A percentile compares a stretch with the other conserved stretches of the same genome.
These are phyloP conservation scores for Eristalis arbustorum DNA, from an alignment of 2,888 invertebrate genomes.

Conservation along the genomic window DNA sequence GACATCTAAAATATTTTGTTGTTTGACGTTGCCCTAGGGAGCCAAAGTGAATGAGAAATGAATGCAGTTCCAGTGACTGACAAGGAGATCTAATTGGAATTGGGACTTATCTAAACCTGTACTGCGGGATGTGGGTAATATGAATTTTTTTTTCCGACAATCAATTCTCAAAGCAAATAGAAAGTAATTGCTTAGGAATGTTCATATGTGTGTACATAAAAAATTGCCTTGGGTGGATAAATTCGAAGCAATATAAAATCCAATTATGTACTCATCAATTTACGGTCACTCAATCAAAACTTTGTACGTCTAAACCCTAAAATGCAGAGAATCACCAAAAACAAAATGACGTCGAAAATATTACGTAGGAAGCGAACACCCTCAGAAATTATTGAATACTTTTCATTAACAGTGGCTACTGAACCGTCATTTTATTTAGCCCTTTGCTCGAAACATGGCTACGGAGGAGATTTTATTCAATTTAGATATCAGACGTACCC, in stretches of 20 bases:
- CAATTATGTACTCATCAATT: background rate
- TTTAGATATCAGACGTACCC: background rate
- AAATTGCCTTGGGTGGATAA: background rate
- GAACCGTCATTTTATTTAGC: background rate
- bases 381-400: background rate
- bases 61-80: background rate
- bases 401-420: background rate
- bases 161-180: background rate
- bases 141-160: background rate
- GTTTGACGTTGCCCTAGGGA: background rate
- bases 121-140: background rate
- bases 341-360: background rate
- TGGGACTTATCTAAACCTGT: background rate
- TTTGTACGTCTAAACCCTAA: background rate
- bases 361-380: background rate
- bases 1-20: background rate
- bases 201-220: background rate
- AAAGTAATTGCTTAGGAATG: background rate
- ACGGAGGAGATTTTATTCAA: background rate
- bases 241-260: background rate
- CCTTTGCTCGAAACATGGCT: background rate
- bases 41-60: background rate
- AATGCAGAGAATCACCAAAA: background rate
- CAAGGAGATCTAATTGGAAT: conserved; percentile 3
- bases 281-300: background rate